Percentiles rank a stretch among this genome's conserved stretches.
These are phyloP conservation scores for Hemiprocne comata DNA, from an alignment of 2,113 vertebrate species.

Conservation along the genomic window DNA sequence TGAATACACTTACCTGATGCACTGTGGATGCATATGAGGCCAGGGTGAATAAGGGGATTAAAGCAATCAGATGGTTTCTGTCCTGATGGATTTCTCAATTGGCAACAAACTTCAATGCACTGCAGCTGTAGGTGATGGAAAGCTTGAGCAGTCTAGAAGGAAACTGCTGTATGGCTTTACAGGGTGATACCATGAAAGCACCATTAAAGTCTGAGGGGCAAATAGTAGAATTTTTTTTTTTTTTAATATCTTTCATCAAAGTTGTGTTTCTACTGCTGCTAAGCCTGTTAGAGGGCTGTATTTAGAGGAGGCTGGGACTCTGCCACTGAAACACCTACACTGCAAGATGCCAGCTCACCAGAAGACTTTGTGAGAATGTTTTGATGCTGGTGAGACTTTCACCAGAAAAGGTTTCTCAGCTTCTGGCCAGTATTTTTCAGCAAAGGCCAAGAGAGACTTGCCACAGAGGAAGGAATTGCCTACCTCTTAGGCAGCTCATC, in stretches of 20 bases:
- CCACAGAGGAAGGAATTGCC: background rate
- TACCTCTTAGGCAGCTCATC: background rate
- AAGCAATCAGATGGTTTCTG: background rate
- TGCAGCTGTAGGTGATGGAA: background rate
- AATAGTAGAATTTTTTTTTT: background rate
- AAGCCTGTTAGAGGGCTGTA: background rate
- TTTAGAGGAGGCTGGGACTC: background rate
- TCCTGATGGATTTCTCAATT: background rate
- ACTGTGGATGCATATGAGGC: background rate
- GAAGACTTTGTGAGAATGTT: background rate
- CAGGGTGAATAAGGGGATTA: background rate
- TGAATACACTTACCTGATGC: background rate
- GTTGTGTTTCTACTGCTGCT: background rate
- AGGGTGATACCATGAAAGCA: background rate
- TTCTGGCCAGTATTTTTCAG: background rate
- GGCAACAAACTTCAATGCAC: background rate
- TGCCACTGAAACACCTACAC: background rate
- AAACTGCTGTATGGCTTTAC: background rate
- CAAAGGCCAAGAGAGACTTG: background rate
- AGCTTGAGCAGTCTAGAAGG: background rate
- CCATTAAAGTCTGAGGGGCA: background rate
- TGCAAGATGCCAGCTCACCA: background rate
- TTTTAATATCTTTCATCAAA: background rate
- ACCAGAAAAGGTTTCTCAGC: background rate
- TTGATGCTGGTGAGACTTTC: background rate